Evolutionary conservation across 2,888 invertebrate species (phyloP).

Genomic region (Trissonchulus latispiculum): DNA sequence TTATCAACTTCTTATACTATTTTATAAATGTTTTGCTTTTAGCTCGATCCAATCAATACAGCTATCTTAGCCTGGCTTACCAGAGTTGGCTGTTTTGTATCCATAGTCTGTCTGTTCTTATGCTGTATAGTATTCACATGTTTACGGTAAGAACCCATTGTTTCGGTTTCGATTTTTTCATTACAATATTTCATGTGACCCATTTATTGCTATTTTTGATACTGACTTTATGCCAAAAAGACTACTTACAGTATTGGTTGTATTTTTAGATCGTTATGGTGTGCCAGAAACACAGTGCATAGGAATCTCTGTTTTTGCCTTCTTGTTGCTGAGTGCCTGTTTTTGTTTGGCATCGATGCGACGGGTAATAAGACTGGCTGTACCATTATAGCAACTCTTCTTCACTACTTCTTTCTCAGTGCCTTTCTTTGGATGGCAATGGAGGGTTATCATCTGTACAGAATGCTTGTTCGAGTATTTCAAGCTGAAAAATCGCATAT

Average conservation of each 20-base stretch:
- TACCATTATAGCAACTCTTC: conserved; percentile 45
- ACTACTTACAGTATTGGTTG: too few species aligned
- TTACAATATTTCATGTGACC: too few species aligned
- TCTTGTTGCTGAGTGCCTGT: conserved; percentile 76
- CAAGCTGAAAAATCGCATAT: conserved; percentile 46
- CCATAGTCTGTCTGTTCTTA: conserved; percentile 35
- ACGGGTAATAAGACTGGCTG: conserved; percentile 51
- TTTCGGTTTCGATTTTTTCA: too few species aligned
- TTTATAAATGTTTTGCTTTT: too few species aligned
- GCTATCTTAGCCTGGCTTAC: conserved; percentile 34
- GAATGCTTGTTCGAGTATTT: conserved; percentile 50
- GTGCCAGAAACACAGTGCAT: conserved; percentile 82
- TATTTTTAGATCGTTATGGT: conserved; percentile 38
- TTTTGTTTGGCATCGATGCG: conserved; percentile 77
- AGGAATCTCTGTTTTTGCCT: conserved; percentile 87
- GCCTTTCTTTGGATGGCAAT: conserved; percentile 52
- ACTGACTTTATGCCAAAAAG: too few species aligned
- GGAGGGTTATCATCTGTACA: conserved; percentile 51
- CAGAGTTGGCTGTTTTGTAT: conserved; percentile 35
- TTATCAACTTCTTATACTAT: too few species aligned
- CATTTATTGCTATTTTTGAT: too few species aligned
- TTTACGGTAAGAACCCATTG: conserved; percentile 33
- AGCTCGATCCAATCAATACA: not conserved
- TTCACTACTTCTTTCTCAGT: conserved; percentile 50
- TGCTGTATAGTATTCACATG: conserved; percentile 37